Evolutionary conservation across 2,797 vertebrate genomes (phyloP).

Genomic region (Silurus aristotelis): DNA sequence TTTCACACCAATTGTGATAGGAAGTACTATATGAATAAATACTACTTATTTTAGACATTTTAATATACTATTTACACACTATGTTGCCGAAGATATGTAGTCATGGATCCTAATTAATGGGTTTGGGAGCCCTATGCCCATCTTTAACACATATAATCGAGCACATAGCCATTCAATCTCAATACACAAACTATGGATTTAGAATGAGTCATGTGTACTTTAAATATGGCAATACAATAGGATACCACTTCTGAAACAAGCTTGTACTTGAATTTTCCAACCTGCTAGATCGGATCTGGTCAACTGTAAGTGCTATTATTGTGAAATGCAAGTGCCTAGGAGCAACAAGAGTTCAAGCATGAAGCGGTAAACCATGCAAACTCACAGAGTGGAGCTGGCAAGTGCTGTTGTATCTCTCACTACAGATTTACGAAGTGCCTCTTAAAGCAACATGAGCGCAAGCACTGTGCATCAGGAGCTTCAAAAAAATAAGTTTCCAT

Average conservation of each 20-base stretch:
- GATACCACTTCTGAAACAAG: not conserved
- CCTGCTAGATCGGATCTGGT: not conserved
- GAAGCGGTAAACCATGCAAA: not conserved
- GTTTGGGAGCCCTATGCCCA: not conserved
- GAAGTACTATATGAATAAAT: not conserved
- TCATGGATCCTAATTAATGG: not conserved
- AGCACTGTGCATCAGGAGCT: not conserved
- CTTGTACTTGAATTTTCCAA: not conserved
- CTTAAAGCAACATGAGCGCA: not conserved
- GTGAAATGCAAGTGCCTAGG: not conserved
- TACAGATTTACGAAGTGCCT: not conserved
- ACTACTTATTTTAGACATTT: not conserved
- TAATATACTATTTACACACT: not conserved
- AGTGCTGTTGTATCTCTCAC: not conserved
- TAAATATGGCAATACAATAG: not conserved
- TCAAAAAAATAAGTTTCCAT: not conserved
- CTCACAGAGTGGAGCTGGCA: not conserved
- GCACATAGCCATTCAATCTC: not conserved
- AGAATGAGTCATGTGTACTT: not conserved
- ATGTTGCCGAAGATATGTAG: no score
- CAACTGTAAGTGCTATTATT: conserved; percentile 1
- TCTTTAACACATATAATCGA: conserved; percentile 8
- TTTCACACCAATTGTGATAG: no score
- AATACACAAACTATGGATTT: not conserved
- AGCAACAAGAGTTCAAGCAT: not conserved